Conservation (phyloP, 1,140 invertebrate species). For the Lordiphosa mommai region DNA sequence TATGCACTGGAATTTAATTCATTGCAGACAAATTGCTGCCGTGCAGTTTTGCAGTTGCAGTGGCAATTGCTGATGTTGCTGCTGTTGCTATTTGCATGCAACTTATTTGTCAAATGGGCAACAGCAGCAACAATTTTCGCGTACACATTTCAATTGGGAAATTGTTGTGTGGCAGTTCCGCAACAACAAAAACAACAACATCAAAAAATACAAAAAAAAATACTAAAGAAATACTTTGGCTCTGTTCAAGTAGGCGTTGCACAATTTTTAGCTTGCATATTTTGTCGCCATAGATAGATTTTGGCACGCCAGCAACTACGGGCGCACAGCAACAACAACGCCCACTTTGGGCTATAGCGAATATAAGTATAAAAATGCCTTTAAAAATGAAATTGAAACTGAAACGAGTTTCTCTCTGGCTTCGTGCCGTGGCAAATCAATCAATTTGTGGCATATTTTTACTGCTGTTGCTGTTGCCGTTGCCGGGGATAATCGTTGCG, state of each 20-base stretch:
- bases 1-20: slow-evolving; percentile 65
- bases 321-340: slow-evolving; percentile 24
- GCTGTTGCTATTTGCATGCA: slow-evolving; percentile 62
- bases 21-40: slow-evolving; percentile 62
- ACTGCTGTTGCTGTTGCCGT: slow-evolving; percentile 25
- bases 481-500: slow-evolving; percentile 67
- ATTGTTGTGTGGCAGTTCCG: slow-evolving; percentile 60
- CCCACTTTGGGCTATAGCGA: slow-evolving; percentile 30
- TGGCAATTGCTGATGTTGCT: slow-evolving; percentile 17
- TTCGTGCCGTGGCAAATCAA: slow-evolving; percentile 77
- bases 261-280: slow-evolving; percentile 67
- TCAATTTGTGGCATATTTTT: slow-evolving; percentile 70
- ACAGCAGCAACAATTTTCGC: slow-evolving; percentile 55
- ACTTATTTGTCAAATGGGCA: slow-evolving; percentile 66
- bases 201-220: not conserved
- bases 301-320: slow-evolving; percentile 45
- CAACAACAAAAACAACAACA: slow-evolving; percentile 23
- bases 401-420: slow-evolving; percentile 64
- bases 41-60: slow-evolving; percentile 32
- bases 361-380: slow-evolving; percentile 40
- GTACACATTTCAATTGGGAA: slow-evolving; percentile 74
- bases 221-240: slow-evolving; percentile 31
- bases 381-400: slow-evolving; percentile 72
- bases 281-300: slow-evolving; percentile 67
- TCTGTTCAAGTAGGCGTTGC: slow-evolving; percentile 61